Conservation (phyloP, 2,888 invertebrate species). For the Agrochola macilenta region DNA sequence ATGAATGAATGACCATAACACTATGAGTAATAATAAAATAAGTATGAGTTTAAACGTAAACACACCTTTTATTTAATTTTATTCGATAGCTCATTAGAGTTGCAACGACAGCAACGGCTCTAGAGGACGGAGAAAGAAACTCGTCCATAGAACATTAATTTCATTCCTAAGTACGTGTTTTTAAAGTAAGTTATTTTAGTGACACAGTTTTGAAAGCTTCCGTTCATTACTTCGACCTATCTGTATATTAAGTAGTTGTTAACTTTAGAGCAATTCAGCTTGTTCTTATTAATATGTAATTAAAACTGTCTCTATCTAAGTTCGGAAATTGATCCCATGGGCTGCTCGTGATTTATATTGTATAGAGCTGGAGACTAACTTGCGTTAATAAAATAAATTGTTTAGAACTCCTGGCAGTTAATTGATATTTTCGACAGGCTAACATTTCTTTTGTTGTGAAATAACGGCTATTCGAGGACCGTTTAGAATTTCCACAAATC, state of each 20-base stretch:
- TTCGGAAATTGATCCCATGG: neutral
- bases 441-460: neutral
- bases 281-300: neutral
- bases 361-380: neutral
- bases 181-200: neutral
- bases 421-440: neutral
- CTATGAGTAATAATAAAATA: neutral
- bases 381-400: neutral
- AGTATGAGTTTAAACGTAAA: neutral
- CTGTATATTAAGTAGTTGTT: neutral
- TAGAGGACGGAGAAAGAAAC: neutral
- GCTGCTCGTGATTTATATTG: neutral
- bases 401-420: neutral
- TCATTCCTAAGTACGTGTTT: neutral
- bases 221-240: neutral
- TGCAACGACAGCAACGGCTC: neutral
- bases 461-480: neutral
- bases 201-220: neutral
- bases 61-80: neutral
- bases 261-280: neutral
- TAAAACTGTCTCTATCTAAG: neutral
- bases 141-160: neutral
- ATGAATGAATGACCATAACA: neutral
- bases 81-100: neutral
- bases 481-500: neutral